Evolutionary conservation across 2,888 invertebrate species (phyloP).

Genomic region (Drosophila maculinotata): DNA sequence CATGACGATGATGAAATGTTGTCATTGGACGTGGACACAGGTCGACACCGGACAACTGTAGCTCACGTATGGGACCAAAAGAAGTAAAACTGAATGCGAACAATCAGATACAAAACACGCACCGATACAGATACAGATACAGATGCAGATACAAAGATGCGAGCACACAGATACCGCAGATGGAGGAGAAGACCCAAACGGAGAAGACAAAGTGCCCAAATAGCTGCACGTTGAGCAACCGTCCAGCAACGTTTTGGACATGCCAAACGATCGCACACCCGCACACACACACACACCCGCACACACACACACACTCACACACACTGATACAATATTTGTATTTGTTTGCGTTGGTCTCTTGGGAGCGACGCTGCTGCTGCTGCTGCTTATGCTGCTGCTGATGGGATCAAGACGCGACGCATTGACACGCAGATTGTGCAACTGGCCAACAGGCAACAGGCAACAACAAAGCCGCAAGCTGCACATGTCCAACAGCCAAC

Average conservation of each 20-base stretch:
- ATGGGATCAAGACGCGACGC: constrained; percentile 60
- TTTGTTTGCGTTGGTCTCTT: constrained; percentile 56
- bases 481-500: constrained; percentile 62
- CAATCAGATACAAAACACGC: constrained; percentile 58
- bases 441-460: constrained; percentile 37
- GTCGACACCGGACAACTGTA: constrained; percentile 62
- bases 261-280: constrained; percentile 65
- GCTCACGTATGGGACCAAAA: constrained; percentile 51
- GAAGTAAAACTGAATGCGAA: constrained; percentile 27
- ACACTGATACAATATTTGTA: constrained; percentile 13
- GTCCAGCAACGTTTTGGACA: constrained; percentile 68
- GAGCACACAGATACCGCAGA: constrained; percentile 45
- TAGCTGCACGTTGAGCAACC: constrained; percentile 62
- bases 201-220: constrained; percentile 59
- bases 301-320: constrained; percentile 9
- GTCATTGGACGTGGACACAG: constrained; percentile 77
- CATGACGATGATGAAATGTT: constrained; percentile 76
- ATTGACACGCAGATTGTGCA: constrained; percentile 78
- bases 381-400: constrained; percentile 45
- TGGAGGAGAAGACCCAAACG: constrained; percentile 12
- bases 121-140: constrained; percentile 41
- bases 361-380: constrained; percentile 46
- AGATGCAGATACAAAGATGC: constrained; percentile 55
- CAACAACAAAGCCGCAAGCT: constrained; percentile 59
- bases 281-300: constrained; percentile 25